A percentile compares a stretch with the other conserved stretches of the same genome.
Conservation (phyloP, 2,113 vertebrate species). For the Elaphurus davidianus region DNA sequence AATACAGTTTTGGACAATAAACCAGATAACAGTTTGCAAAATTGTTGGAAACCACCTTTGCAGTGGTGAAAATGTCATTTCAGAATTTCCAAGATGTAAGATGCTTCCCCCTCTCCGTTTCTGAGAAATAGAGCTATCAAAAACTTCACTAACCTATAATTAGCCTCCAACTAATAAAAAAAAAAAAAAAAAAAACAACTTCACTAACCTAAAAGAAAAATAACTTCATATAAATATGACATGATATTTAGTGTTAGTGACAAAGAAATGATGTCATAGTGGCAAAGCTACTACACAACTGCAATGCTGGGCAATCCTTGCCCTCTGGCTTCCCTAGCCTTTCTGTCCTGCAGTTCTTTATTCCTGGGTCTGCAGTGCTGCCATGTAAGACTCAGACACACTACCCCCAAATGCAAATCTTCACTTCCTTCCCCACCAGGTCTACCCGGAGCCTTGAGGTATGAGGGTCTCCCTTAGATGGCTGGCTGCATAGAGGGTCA, state of each 20-base stretch:
- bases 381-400: background rate
- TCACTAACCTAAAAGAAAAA: background rate
- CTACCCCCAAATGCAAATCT: background rate
- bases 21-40: background rate
- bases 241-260: background rate
- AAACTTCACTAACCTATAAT: background rate
- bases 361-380: background rate
- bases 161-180: too few species aligned
- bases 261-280: background rate
- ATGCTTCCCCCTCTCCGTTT: background rate
- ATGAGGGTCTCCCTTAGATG: background rate
- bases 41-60: background rate
- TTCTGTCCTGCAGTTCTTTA: background rate
- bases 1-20: background rate
- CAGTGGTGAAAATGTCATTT: background rate
- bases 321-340: background rate
- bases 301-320: background rate
- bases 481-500: background rate
- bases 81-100: background rate
- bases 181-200: background rate
- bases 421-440: background rate
- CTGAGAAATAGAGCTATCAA: background rate
- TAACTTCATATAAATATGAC: too few species aligned
- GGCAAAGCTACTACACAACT: background rate
- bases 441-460: background rate